Conservation (phyloP, 2,113 vertebrate species). For the Anolis carolinensis region DNA sequence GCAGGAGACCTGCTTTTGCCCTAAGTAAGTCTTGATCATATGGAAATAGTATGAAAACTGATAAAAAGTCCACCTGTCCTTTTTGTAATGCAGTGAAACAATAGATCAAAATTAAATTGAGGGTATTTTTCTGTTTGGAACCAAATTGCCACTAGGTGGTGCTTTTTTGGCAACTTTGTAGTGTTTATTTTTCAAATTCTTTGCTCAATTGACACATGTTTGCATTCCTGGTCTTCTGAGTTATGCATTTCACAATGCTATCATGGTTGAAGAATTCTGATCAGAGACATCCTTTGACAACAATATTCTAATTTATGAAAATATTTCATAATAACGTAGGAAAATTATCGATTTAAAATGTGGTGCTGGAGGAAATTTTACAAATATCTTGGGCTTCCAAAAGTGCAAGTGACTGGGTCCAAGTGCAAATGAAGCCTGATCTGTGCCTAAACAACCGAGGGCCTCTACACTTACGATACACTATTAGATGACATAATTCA, state of each 20-base stretch:
- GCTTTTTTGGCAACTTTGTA: conserved; percentile 40
- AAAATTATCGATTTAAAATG: too few relatives aligned
- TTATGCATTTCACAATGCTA: not conserved
- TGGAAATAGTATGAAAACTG: not conserved
- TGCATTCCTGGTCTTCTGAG: not conserved
- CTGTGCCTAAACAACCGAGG: too few relatives aligned
- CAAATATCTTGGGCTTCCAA: too few relatives aligned
- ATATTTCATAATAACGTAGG: too few relatives aligned
- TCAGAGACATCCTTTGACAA: not conserved
- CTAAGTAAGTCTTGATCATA: not conserved
- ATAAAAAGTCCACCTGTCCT: not conserved
- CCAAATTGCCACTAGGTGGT: conserved; percentile 61
- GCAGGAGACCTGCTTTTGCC: not conserved
- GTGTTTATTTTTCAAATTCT: not conserved
- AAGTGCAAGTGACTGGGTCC: too few relatives aligned
- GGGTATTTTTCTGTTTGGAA: not conserved
- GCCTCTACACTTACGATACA: too few relatives aligned
- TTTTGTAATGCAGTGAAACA: not conserved
- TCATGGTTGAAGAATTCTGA: not conserved
- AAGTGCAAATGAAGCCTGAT: too few relatives aligned
- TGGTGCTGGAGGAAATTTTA: too few relatives aligned
- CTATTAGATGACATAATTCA: too few relatives aligned
- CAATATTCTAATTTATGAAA: not conserved
- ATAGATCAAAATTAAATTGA: not conserved
- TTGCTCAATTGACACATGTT: not conserved